Base-by-base conservation (phyloP, 2,888 invertebrate species). In the Syrphus vitripennis region DNA sequence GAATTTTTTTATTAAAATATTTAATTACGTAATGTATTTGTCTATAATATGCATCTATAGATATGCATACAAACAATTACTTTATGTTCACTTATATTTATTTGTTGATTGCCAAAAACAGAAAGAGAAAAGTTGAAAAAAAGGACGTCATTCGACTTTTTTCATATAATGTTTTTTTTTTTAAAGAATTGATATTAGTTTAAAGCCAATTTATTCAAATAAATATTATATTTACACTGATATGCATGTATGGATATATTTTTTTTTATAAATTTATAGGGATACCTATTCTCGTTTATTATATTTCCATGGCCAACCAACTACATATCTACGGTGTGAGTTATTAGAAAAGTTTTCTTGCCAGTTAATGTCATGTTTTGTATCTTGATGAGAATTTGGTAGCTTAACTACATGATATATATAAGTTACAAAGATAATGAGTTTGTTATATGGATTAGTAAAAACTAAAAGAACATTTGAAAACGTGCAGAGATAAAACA, bases 341-440 rank as follows among this genome's bases (percentile, higher is more conserved):
- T 63, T 75, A 75, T 81, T 69, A 63, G 70, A 19, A 63, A 81
- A 81, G 74, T 81, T 81, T 75, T 24, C 61, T 14, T 53, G 42
- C 5, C 61, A 80, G 42, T 74, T n/a, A 50, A 74, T 53, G 16
- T 34, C 29, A 16, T 26, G 45, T 29, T 50, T n/a, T 42, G 19
- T 67, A 21, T 69, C 40, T 40, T 53, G 19, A 19, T n/a, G 61
- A 21, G 12, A 2, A 45, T 29, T 78, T 21, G 50, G 34, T 16
- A 42, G 31, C 61, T 61, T 24, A 50, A 26, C 26, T 74, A 42
- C 31, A 65, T 55, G 65, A 55, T 72, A 12, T n/a, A n/a, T n/a
- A n/a, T 24, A 48, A 48, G 5, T 14, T 24, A 12, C 5, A 48
- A 12, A 65, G 31, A 55, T 42, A 40, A 63, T 63, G 40, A 65